Percentiles rank a stretch among this genome's conserved stretches.
Evolutionary conservation across 2,113 vertebrate genomes (phyloP).

Genomic region (Sitta europaea): DNA sequence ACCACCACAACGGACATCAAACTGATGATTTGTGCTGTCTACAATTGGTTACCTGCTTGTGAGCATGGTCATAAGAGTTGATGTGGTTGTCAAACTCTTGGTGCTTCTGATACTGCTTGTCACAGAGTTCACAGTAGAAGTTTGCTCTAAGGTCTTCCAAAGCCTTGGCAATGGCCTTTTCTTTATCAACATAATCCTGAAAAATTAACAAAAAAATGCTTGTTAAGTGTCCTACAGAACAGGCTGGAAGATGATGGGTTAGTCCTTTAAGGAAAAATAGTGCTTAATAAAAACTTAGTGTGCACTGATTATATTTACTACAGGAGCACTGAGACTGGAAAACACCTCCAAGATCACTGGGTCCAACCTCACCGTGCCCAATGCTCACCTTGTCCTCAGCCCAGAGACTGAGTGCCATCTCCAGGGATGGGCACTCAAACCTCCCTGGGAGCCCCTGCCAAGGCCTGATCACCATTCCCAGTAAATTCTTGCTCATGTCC

Average conservation of each 20-base stretch:
- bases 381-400: not conserved
- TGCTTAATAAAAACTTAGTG: not conserved
- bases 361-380: not conserved
- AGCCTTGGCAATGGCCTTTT: constrained; percentile 97
- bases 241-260: not conserved
- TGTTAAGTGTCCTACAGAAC: not conserved
- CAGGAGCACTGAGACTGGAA: not conserved
- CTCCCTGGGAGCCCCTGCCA: not conserved
- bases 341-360: not conserved
- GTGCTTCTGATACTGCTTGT: constrained; percentile 98
- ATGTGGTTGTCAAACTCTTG: constrained; percentile 99
- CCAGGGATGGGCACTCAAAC: not conserved
- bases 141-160: constrained; percentile 97
- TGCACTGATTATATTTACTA: not conserved
- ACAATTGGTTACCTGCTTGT: constrained; percentile 87
- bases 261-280: not conserved
- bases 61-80: constrained; percentile 97
- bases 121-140: constrained; percentile 98
- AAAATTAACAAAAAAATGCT: constrained; percentile 2
- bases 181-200: constrained; percentile 95
- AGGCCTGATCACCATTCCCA: fast-evolving
- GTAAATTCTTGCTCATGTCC: not conserved
- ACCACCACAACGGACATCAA: not conserved
- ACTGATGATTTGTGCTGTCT: not conserved
- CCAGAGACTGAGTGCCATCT: not conserved